Evolutionary conservation across 92 coral and sea anemone species (phyloP), one percentile per base, ranked within the genome.

Genomic region (Zoanthus solanderi): DNA sequence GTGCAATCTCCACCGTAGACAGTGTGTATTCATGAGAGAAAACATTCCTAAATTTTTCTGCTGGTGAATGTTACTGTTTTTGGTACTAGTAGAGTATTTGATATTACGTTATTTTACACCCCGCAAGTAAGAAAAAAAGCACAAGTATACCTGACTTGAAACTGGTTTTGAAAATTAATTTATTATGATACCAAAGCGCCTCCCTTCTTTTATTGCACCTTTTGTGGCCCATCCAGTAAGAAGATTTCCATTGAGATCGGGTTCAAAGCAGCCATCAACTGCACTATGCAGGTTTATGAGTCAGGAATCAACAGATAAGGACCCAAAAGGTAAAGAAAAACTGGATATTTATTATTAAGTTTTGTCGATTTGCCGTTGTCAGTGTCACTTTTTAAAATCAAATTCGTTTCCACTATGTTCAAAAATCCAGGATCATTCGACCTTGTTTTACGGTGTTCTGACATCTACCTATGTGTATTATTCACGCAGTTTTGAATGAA

Each of bases 241-340:
- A 23, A 37, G 84, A 79, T 63, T 45, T 46, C 73, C 84, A 0
- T 11, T 32, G 6, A 79, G 37, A 29, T 15, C 47, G 2, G 72
- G 54, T 42, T 4, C 45, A 4, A 10, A 60, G 42, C 45, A 66
- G 74, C 58, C 84, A 0, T 34, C 37, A 10, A 45, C 48, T 79
- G 84, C 74, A 28, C 73, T 79, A 0, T 42, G 56, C 73, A 79
- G 84, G 42, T 79, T 63, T 79, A 79, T 79, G 74, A 79, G 57
- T 57, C 37, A 42, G 74, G 84, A 63, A 79, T 37, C 84, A n/a
- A 54, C 73, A 63, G 74, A 79, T 18, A 79, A 79, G 11, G n/a
- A 67, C 37, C 14, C 37, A 15, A 61, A 16, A 79, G 84, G 84
- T 79, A 63, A 76, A 28, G 9, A 13, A 37, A 72, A 2, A 17